Percentiles rank a stretch among this genome's conserved stretches.
Evolutionary conservation across 1,140 invertebrate genomes (phyloP).

Genomic region (Pseudomyrmex cubaensis): DNA sequence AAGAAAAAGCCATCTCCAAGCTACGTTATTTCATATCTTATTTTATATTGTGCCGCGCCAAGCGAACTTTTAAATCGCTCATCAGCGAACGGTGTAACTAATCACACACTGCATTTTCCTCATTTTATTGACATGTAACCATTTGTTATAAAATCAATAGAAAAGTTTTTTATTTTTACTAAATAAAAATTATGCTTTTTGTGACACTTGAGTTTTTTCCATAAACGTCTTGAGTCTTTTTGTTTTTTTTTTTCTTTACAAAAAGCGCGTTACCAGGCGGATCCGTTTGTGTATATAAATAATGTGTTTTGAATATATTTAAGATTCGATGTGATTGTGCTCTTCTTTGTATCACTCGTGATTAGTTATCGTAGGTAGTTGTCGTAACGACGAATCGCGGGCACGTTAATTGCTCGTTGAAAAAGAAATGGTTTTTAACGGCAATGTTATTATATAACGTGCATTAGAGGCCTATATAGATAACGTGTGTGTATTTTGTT

Average conservation of each 20-base stretch:
- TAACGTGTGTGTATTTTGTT: constrained; percentile 16
- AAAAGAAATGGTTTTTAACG: background rate
- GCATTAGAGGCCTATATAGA: background rate
- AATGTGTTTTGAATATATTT: background rate
- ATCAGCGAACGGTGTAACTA: too few relatives aligned
- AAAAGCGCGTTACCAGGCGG: background rate
- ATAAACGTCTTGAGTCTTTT: constrained; percentile 6
- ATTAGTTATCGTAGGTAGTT: constrained; percentile 9
- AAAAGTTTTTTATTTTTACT: too few relatives aligned
- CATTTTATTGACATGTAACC: background rate
- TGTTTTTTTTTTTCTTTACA: background rate
- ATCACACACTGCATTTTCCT: constrained; percentile 7
- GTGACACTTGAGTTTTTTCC: constrained; percentile 22
- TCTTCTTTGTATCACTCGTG: background rate
- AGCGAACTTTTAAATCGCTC: too few relatives aligned
- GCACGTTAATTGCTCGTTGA: background rate
- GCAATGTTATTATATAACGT: background rate
- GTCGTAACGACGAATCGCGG: background rate
- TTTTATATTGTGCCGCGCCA: too few relatives aligned
- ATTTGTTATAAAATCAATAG: background rate
- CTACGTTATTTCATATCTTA: too few relatives aligned
- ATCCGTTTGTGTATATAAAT: background rate
- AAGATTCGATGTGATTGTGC: background rate
- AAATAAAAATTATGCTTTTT: background rate
- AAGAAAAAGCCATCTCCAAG: too few relatives aligned